These are phyloP conservation scores for Drosophila quasianomalipes DNA, from an alignment of 2,888 invertebrate genomes.

Conservation along the genomic window DNA sequence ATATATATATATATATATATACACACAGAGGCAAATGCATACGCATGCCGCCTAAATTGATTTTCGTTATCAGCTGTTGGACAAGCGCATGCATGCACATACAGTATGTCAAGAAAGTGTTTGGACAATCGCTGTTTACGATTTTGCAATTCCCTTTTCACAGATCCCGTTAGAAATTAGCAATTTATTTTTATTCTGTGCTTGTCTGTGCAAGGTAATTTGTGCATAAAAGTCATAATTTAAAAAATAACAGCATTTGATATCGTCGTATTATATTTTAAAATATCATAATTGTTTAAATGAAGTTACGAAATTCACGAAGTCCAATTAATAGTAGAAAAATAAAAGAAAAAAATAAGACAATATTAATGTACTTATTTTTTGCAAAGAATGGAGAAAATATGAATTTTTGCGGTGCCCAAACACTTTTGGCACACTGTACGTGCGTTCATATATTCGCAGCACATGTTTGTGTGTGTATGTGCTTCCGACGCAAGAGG, in stretches of 20 bases:
- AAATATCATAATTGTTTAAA: neutral
- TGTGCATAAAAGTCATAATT: neutral
- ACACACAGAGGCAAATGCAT: slow-evolving; percentile 1
- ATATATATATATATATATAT: neutral
- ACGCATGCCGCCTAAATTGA: slow-evolving; percentile 54
- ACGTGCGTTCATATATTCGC: neutral
- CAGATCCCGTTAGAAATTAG: neutral
- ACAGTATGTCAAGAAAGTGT: neutral
- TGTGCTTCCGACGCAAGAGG: neutral
- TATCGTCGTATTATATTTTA: neutral
- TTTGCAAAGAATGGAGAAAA: neutral
- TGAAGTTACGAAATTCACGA: too few relatives aligned
- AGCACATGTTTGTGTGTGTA: neutral
- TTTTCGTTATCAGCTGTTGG: slow-evolving; percentile 65
- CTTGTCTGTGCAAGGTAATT: neutral
- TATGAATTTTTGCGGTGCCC: neutral
- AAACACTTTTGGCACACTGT: neutral
- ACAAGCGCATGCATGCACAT: slow-evolving; percentile 25
- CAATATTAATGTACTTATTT: neutral
- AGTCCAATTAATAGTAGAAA: neutral
- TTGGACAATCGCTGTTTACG: neutral
- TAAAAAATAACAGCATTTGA: neutral
- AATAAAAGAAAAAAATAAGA: neutral
- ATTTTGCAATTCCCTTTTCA: neutral
- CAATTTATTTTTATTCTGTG: neutral